Percentiles rank a stretch among this genome's conserved stretches.
Evolutionary conservation across 2,113 vertebrate species (phyloP).

Genomic region (Chloebia gouldiae): DNA sequence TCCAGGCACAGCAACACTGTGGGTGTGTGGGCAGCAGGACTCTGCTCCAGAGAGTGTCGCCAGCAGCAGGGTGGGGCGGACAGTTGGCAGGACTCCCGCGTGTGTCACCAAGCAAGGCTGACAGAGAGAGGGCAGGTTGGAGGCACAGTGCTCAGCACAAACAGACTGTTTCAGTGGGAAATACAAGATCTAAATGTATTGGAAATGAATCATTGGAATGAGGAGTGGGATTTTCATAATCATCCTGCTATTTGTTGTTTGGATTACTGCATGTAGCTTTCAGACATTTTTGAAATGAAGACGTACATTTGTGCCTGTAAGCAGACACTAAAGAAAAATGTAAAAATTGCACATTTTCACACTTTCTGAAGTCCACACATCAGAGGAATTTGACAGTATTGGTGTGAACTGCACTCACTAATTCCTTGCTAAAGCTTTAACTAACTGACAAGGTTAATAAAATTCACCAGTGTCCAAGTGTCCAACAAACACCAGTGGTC

Average conservation of each 20-base stretch:
- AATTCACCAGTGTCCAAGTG: background rate
- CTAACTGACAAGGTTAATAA: background rate
- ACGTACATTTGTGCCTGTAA: background rate
- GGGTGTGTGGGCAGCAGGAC: background rate
- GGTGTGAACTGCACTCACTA: background rate
- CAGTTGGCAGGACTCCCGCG: background rate
- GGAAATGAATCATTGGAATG: background rate
- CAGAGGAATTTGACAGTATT: background rate
- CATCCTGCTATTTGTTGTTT: background rate
- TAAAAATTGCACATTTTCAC: background rate
- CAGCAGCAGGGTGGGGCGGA: background rate
- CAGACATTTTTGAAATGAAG: background rate
- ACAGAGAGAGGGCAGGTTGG: background rate
- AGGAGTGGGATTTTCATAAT: background rate
- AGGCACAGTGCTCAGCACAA: background rate
- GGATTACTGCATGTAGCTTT: background rate
- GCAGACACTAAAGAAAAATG: background rate
- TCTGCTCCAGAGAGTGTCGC: accelerated
- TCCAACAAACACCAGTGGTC: background rate
- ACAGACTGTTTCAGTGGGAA: background rate
- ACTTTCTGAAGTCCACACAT: background rate
- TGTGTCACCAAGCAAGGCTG: background rate
- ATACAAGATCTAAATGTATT: background rate
- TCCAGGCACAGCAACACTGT: background rate
- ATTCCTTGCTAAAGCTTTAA: background rate